phyloP scores from a whole-genome alignment of 2,113 vertebrate genomes.

The Antechinus stuartii region DNA sequence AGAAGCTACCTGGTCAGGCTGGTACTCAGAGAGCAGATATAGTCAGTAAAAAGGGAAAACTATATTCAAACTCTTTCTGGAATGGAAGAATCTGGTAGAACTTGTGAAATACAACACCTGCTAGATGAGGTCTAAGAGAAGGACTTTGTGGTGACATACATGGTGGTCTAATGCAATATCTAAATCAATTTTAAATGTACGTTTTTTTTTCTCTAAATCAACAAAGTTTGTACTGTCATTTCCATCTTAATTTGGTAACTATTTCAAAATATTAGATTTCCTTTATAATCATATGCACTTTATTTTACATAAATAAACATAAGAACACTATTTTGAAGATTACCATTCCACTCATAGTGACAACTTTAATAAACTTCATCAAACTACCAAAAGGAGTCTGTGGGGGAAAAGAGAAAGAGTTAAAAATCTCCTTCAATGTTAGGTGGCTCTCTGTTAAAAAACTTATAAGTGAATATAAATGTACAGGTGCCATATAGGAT shows the following conservation, averaged over 20 bases:
- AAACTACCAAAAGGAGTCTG: background rate
- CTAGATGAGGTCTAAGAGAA: background rate
- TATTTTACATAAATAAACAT: background rate
- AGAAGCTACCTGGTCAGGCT: background rate
- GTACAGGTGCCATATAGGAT: background rate
- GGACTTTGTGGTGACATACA: background rate
- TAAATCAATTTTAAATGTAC: background rate
- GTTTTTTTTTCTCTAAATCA: background rate
- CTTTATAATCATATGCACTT: background rate
- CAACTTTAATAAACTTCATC: background rate
- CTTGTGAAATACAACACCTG: background rate
- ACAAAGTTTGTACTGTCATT: background rate
- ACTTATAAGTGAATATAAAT: background rate
- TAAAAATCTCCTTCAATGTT: background rate
- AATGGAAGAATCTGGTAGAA: background rate
- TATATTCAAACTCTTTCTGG: background rate
- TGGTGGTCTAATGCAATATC: background rate
- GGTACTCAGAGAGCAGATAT: background rate
- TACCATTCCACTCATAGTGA: background rate
- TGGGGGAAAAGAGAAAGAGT: background rate
- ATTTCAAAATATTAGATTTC: background rate
- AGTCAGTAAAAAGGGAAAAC: background rate
- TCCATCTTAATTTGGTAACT: background rate
- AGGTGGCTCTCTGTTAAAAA: background rate
- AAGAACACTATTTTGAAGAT: background rate